Base-by-base conservation (phyloP, 2,888 invertebrate genomes). In the Heliconius erato region DNA sequence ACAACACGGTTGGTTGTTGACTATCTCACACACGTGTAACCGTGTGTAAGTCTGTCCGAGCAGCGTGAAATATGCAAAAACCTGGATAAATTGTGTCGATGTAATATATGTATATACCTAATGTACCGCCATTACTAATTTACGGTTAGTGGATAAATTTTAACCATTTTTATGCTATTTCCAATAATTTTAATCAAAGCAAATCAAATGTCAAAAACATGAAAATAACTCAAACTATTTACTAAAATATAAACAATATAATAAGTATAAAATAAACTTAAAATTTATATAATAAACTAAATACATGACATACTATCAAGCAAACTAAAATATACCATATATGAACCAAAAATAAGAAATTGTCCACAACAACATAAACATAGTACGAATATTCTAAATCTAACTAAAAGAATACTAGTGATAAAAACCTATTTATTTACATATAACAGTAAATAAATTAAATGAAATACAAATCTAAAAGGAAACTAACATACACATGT, bases 1-100 rank as follows among this genome's bases (percentile, higher is more conserved):
- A 97, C 98, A 98, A 97, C 98, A 98, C 88, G 97, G 97, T 89
- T 97, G 97, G 94, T 98, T 98, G 97, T 98, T 98, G 96, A 98
- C 97, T 91, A 97, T 95, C 91, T 98, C 98, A 96, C 98, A 98
- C 93, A 98, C 98, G 96, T 98, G 98, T 88, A 98, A 97, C 93
- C 98, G 98, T 91, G 98, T 98, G 96, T 98, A 98, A 87, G 98
- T 98, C 98, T 98, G 98, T 94, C 94, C 95, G 89, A 91, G 95
- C 95, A 93, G 95, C 95, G 89, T 93, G 91, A 94, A 91, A 93
- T 91, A 91, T 83, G 88, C 90, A 92, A 95, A 91, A 88, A 95
- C 93, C 93, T 95, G 91, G 86, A 86, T 90, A 87, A 89, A 86
- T 86, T 59, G 71, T 68, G 76, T 74, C 68, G 76, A 82, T 84